These are phyloP conservation scores for Bombus sylvicola DNA, from an alignment of 1,140 invertebrate genomes.

Conservation along the genomic window DNA sequence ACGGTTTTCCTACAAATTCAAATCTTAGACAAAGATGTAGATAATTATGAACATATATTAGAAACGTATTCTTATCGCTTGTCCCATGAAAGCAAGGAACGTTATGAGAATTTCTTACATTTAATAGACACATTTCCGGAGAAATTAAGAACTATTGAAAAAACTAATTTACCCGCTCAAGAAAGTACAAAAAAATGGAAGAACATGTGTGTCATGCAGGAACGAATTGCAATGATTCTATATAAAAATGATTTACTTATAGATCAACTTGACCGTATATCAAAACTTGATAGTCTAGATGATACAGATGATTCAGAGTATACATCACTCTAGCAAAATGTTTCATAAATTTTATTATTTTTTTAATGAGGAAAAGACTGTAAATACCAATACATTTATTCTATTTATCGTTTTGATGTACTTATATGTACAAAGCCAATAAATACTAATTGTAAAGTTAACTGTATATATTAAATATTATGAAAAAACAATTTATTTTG, in stretches of 20 bases:
- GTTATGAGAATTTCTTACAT: conserved; percentile 73
- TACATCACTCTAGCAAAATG: conserved; percentile 44
- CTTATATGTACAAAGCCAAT: conserved; percentile 20
- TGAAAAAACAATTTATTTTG: conserved; percentile 39
- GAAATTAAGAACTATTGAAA: conserved; percentile 64
- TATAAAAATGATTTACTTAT: conserved; percentile 80
- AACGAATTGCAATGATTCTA: conserved; percentile 79
- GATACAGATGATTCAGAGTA: conserved; percentile 51
- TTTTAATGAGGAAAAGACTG: conserved; percentile 43
- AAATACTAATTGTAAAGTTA: not conserved
- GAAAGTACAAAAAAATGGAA: conserved; percentile 76
- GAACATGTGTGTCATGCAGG: conserved; percentile 80
- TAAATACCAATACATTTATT: not conserved
- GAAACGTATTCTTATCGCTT: conserved; percentile 77
- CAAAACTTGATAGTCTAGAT: conserved; percentile 39
- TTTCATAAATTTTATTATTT: conserved; percentile 11
- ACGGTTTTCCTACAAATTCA: conserved; percentile 89
- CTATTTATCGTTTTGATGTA: not conserved
- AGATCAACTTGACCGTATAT: conserved; percentile 76
- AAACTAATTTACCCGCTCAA: conserved; percentile 69
- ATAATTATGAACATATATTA: conserved; percentile 81
- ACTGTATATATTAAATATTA: not conserved
- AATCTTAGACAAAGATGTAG: conserved; percentile 89
- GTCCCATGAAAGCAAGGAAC: conserved; percentile 77
- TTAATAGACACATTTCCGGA: conserved; percentile 74